A percentile compares a stretch with the other conserved stretches of the same genome.
These are phyloP conservation scores for Fragum fragum DNA, from an alignment of 2,888 invertebrate species.

Conservation along the genomic window DNA sequence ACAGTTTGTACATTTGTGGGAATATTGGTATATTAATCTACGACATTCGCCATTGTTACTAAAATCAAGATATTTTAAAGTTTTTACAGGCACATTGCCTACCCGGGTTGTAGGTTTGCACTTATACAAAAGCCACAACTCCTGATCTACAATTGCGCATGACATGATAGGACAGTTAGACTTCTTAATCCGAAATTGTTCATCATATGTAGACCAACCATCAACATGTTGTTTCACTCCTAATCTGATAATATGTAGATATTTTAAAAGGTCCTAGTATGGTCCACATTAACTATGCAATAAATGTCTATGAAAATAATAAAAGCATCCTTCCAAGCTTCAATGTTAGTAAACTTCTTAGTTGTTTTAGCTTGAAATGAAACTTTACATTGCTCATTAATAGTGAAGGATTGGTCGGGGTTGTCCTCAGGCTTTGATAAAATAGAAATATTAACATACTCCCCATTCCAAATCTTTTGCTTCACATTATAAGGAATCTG, in stretches of 20 bases:
- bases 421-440: no score
- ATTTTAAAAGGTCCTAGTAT: neutral
- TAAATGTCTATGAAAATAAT: neutral
- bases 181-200: neutral
- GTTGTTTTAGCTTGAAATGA: neutral
- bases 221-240: neutral
- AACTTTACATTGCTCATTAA: no score
- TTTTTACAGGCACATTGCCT: no score
- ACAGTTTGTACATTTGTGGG: neutral
- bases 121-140: conserved; percentile 8
- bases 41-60: neutral
- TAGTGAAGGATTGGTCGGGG: no score
- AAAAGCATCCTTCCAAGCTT: no score
- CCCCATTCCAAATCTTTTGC: no score
- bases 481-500: no score
- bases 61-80: neutral
- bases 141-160: neutral
- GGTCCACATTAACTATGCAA: neutral
- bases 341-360: neutral
- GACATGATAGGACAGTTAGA: neutral
- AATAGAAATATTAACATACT: no score
- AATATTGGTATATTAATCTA: neutral
- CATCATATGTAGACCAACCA: neutral
- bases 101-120: neutral
- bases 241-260: neutral